A percentile compares a stretch with the other conserved stretches of the same genome.
Conservation (phyloP, 2,113 vertebrate species). For the Ranitomeya imitator region DNA sequence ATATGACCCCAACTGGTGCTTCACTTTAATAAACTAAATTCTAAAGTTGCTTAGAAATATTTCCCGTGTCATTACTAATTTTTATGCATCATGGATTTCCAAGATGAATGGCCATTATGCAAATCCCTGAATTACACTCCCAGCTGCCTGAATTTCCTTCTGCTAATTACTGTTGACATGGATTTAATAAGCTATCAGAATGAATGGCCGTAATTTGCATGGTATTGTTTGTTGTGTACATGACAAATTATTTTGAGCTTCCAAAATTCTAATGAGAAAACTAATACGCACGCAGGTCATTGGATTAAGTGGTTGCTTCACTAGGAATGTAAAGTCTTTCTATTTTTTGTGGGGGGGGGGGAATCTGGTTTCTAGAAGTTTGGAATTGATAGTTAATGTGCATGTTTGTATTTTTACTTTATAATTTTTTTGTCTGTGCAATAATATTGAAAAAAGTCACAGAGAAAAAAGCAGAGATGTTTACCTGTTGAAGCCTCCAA, state of each 20-base stretch:
- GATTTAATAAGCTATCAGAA: constrained; percentile 32
- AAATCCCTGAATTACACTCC: constrained; percentile 13
- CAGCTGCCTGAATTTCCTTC: constrained; percentile 16
- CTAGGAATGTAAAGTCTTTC: neutral
- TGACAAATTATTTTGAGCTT: constrained; percentile 27
- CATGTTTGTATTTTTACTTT: neutral
- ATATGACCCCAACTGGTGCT: neutral
- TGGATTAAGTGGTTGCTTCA: neutral
- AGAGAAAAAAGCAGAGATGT: too few species aligned
- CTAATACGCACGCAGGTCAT: neutral
- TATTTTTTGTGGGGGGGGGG: neutral
- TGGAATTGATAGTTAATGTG: neutral
- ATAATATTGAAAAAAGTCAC: neutral
- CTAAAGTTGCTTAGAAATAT: neutral
- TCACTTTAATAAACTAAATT: neutral
- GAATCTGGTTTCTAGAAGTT: neutral
- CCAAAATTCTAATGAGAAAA: constrained; percentile 6
- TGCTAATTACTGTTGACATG: constrained; percentile 33
- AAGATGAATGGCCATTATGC: constrained; percentile 37
- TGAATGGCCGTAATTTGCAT: constrained; percentile 31
- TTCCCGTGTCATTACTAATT: constrained; percentile 9
- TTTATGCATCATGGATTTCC: constrained; percentile 9
- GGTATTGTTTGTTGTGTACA: constrained; percentile 35
- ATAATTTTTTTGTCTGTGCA: neutral
- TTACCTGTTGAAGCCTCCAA: too few species aligned